Percentiles rank a stretch among this genome's conserved stretches.
phyloP scores from a whole-genome alignment of 2,888 invertebrate genomes.

The Clunio marinus region DNA sequence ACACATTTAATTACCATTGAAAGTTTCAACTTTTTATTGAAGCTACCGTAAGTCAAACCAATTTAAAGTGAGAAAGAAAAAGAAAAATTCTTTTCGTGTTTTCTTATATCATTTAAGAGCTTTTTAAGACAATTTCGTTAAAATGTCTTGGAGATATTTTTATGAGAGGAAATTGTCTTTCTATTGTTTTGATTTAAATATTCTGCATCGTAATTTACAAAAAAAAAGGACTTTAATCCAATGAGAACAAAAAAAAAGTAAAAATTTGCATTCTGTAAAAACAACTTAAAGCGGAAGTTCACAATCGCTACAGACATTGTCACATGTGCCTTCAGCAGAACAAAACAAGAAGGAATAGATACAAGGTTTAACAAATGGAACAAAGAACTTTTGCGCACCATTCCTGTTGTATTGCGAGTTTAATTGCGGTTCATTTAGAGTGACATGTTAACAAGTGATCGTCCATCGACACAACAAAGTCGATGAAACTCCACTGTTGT shows the following conservation, averaged over 20 bases:
- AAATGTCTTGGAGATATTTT: background rate
- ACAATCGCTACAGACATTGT: conserved; percentile 18
- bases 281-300: conserved; percentile 18
- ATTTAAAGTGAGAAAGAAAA: too few species aligned
- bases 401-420: conserved; percentile 10
- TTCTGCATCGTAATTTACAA: background rate
- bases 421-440: conserved; percentile 13
- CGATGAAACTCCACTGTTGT: background rate
- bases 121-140: too few species aligned
- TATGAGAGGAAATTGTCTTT: background rate
- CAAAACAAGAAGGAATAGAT: too few species aligned
- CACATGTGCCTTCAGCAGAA: background rate
- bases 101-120: too few species aligned
- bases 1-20: background rate
- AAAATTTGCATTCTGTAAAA: conserved; percentile 13
- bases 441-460: background rate
- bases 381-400: conserved; percentile 6
- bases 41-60: too few species aligned
- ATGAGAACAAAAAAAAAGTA: background rate
- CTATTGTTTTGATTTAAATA: background rate
- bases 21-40: too few species aligned
- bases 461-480: background rate
- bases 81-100: too few species aligned
- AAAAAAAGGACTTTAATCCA: conserved; percentile 17
- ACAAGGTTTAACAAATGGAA: conserved; percentile 2